phyloP scores from a whole-genome alignment of 2,797 vertebrate species.

The Peromyscus aztecus region DNA sequence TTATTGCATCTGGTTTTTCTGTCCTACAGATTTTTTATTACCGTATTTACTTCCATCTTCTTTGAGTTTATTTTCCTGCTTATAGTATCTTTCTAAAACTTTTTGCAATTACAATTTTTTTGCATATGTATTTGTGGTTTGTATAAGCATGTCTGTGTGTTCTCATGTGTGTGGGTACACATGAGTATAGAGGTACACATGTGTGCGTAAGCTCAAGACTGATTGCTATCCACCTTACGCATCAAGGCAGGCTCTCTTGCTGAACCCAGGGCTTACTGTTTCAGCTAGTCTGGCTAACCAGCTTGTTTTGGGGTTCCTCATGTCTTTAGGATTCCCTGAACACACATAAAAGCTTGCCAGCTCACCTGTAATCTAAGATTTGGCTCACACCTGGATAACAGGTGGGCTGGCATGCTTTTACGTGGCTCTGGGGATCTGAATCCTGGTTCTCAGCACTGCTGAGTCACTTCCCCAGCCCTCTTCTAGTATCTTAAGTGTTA shows the following conservation, averaged over 20 bases:
- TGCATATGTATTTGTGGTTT: neutral
- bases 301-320: neutral
- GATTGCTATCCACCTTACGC: neutral
- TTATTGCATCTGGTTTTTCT: neutral
- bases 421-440: neutral
- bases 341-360: neutral
- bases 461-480: neutral
- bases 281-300: neutral
- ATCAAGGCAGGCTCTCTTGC: neutral
- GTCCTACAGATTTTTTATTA: slow-evolving; percentile 17
- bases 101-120: neutral
- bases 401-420: neutral
- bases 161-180: no score
- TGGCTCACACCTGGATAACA: neutral
- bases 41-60: slow-evolving; percentile 25
- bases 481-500: neutral
- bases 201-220: neutral
- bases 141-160: neutral
- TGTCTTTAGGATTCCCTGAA: neutral
- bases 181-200: neutral
- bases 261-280: neutral
- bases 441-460: neutral
- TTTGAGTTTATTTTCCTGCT: slow-evolving; percentile 7
- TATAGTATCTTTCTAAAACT: neutral
- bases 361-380: neutral